Evolutionary conservation across 2,888 invertebrate species (phyloP), one percentile per base, ranked within the genome.

Genomic region (Pyralis farinalis): DNA sequence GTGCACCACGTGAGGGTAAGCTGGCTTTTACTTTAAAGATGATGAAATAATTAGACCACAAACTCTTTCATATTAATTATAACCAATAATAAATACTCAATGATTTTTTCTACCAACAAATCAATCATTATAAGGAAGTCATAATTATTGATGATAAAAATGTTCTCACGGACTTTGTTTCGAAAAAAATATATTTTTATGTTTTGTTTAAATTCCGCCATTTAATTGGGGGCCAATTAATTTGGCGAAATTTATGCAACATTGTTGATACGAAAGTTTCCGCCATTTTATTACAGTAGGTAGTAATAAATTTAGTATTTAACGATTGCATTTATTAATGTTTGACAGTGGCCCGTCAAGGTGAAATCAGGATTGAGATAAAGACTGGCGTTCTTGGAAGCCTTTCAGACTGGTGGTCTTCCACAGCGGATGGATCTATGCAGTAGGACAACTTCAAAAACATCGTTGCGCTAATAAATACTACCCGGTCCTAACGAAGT

Each of bases 301-400:
- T 28, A 33, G 12, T 12, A 0, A 30, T 37, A 37, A 37, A 37
- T 37, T 30, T 37, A 20, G 0, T 11, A 11, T 37, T 37, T 30
- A 37, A 37, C 39, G 37, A 38, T 28, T 31, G 21, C 28, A 12
- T 43, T 39, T 43, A n/a, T n/a, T n/a, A 35, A 35, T 32, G 32
- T 22, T 34, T 16, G 16, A 16, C 16, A 16, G 22, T 29, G 28
- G 28, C 25, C 10, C 16, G 16, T 16, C 16, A 16, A 21, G 33
- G 9, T 28, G 40, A 40, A 40, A 40, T 34, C 27, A 12, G 21
- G 34, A 40, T 30, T n/a, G 4, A 21, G 7, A 20, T 35, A n/a
- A 27, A 7, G 35, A 12, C 12, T n/a, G n/a, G n/a, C 25, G 29
- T 31, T 35, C 5, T 12, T 27, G 12, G 8, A 7, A 12, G 35